Conservation (phyloP, 2,797 vertebrate species). For the Garrulus glandarius region DNA sequence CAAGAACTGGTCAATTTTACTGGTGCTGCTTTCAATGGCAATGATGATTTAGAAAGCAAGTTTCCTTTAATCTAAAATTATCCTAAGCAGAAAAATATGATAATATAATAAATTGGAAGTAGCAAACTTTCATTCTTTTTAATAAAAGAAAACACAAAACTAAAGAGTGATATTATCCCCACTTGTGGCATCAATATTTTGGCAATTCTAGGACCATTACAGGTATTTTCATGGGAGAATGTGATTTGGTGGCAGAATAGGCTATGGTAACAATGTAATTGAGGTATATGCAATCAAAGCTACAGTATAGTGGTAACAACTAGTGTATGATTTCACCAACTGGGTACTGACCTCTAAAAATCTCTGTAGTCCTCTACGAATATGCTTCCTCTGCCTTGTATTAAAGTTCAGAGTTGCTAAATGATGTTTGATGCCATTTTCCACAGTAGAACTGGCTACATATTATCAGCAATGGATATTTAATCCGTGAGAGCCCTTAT, state of each 20-base stretch:
- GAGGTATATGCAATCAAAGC: background rate
- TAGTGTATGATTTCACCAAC: background rate
- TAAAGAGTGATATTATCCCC: background rate
- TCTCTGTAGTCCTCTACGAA: background rate
- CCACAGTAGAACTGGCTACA: background rate
- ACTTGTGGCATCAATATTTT: background rate
- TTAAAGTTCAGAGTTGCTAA: background rate
- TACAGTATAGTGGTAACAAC: background rate
- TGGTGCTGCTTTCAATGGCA: background rate
- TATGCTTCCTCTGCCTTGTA: background rate
- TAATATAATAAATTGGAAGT: background rate
- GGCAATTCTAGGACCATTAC: background rate
- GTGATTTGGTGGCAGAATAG: background rate
- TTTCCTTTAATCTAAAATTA: background rate
- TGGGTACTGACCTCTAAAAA: background rate
- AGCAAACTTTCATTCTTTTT: background rate
- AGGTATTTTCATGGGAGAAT: background rate
- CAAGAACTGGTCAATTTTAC: background rate
- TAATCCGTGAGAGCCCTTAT: background rate
- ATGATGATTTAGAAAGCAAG: background rate
- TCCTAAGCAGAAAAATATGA: background rate
- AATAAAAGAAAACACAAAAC: background rate
- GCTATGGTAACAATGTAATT: background rate
- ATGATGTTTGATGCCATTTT: background rate
- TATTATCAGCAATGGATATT: background rate